Base-by-base conservation (phyloP, 2,113 vertebrate species). In the Malurus cyaneus region DNA sequence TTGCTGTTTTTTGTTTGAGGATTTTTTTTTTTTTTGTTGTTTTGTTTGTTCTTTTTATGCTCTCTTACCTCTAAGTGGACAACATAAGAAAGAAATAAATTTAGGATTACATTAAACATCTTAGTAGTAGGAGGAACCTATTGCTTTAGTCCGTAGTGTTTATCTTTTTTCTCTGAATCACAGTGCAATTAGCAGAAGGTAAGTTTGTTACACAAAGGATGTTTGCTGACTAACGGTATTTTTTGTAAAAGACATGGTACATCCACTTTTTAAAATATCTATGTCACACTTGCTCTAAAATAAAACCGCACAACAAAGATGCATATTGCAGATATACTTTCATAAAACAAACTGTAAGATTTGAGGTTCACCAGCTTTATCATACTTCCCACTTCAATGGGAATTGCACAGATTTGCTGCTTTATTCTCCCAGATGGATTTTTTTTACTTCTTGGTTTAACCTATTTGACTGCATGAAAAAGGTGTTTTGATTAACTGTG, bases 221-320 rank as follows among this genome's bases (percentile, higher is more conserved):
- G 2, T 29, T 92, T 84, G 11, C 17, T 71, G 2, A 61, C 14
- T 39, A 50, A 53, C 10, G 31, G 12, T 26, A 69, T 46, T 77
- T 92, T 84, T 82, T 89, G 36, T 12, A 25, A 41, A 81, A 71
- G 24, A 52, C 17, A 42, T 67, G 29, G 18, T 44, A 20, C 3
- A 3, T 62, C 11, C 18, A 14, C 2, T 54, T 88, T 60, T 69
- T 18, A 62, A 92, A 77, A 65, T 32, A 32, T 2, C 10, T 65
- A 1, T 26, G 4, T 53, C 28, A 46, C 14, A 64, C 56, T 76
- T 80, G 6, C 47, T 82, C 3, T 62, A 16, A 65, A 69, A 44
- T n/a, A 36, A 44, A 36, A 5, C 0, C 0, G 2, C 2, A 19
- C 10, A 41, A 42, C 21, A 16, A 6, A 64, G 17, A 34, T 32